Evolutionary conservation across 2,797 vertebrate genomes (phyloP).

Genomic region (Nannoperca obscura): DNA sequence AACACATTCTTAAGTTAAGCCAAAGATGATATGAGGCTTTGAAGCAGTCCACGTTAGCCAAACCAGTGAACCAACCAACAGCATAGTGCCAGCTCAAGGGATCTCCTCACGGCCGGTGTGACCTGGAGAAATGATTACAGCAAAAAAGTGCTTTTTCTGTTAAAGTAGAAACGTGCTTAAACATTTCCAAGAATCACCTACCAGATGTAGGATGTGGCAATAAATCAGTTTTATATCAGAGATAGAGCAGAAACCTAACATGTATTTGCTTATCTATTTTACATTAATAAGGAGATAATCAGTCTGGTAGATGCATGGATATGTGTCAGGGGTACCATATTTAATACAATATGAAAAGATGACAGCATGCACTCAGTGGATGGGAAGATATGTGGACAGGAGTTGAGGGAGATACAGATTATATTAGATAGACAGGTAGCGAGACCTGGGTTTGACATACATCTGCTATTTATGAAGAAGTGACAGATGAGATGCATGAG

Average conservation of each 20-base stretch:
- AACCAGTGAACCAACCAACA: not conserved
- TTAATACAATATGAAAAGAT: conserved; percentile 20
- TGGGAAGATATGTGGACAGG: conserved; percentile 11
- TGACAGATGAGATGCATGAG: conserved; percentile 3
- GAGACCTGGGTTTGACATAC: conserved; percentile 12
- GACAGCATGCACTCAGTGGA: conserved; percentile 15
- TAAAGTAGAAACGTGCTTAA: no score
- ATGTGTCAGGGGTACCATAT: conserved; percentile 1
- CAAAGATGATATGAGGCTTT: no score
- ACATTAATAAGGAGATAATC: not conserved
- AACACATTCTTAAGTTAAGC: no score
- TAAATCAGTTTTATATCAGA: not conserved
- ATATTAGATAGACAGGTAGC: conserved; percentile 24
- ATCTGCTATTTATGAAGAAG: conserved; percentile 18
- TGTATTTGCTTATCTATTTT: not conserved
- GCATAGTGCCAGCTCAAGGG: not conserved
- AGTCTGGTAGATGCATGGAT: not conserved
- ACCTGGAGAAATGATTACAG: not conserved
- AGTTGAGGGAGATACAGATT: conserved; percentile 27
- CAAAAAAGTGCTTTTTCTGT: not conserved
- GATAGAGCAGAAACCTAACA: not conserved
- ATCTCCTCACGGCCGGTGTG: not conserved
- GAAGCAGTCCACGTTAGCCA: not conserved
- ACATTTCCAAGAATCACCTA: not conserved
- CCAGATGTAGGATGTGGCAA: not conserved